Conservation (phyloP, 2,797 vertebrate species). For the Sebastes nivosus region DNA sequence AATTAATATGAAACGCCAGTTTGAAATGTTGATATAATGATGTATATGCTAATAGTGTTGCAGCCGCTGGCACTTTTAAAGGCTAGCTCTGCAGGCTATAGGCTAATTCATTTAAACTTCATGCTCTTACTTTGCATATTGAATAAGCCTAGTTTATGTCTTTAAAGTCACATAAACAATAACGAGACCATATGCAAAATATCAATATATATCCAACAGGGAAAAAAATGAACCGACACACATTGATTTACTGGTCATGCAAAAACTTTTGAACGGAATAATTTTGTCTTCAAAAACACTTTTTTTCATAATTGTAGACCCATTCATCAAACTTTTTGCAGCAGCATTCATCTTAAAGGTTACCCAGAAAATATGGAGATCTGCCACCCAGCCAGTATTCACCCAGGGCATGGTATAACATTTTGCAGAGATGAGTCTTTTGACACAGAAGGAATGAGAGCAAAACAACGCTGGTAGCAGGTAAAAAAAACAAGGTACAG, state of each 20-base stretch:
- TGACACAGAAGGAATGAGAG: not conserved
- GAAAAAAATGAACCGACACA: not conserved
- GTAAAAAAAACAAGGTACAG: conserved; percentile 11
- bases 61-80: not conserved
- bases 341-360: conserved; percentile 1
- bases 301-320: not conserved
- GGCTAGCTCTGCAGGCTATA: not conserved
- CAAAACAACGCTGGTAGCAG: not conserved
- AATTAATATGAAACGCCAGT: not conserved
- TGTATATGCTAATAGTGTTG: not conserved
- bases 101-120: not conserved
- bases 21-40: not conserved
- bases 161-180: not conserved
- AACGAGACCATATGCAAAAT: not conserved
- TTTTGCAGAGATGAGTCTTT: conserved; percentile 15
- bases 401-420: not conserved
- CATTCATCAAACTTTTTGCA: conserved; percentile 2
- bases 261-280: not conserved
- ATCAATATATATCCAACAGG: not conserved
- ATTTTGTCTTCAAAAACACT: not conserved
- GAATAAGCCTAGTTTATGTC: not conserved
- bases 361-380: not conserved
- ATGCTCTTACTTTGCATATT: not conserved
- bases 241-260: not conserved
- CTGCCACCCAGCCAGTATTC: not conserved